These are phyloP conservation scores for Teleogryllus oceanicus DNA, from an alignment of 2,888 invertebrate species.

Conservation along the genomic window DNA sequence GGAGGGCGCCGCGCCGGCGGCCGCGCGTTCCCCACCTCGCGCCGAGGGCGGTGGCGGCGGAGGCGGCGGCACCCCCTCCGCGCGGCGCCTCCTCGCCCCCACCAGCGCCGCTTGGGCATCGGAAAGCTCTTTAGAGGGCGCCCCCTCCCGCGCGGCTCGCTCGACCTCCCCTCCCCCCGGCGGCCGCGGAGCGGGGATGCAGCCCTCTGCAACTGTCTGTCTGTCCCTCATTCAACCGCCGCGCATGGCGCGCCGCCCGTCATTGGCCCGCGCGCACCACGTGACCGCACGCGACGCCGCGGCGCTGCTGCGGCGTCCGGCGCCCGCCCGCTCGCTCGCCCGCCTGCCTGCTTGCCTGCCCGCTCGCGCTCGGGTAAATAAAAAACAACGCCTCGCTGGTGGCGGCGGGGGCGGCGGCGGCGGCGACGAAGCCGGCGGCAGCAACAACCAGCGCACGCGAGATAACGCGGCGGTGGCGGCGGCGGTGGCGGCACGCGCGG, in stretches of 20 bases:
- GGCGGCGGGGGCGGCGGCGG: constrained; percentile 29
- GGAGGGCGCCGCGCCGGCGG: neutral
- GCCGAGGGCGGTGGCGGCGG: too few relatives aligned
- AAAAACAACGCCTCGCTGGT: constrained; percentile 20
- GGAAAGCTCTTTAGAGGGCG: neutral
- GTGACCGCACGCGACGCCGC: constrained; percentile 39
- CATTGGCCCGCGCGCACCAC: constrained; percentile 46
- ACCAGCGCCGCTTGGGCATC: neutral
- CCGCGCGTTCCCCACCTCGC: too few relatives aligned
- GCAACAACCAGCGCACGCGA: constrained; percentile 22
- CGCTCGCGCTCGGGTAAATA: constrained; percentile 20
- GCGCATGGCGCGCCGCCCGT: constrained; percentile 35
- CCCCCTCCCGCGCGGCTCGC: neutral
- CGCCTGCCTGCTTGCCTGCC: constrained; percentile 21
- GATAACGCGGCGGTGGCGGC: constrained; percentile 23
- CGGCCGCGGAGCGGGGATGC: neutral
- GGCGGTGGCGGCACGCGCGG: neutral
- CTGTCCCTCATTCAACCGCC: constrained; percentile 2
- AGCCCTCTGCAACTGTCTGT: constrained; percentile 6
- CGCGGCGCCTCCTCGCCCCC: neutral
- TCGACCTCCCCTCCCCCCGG: neutral
- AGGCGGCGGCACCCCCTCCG: neutral
- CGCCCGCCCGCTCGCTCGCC: constrained; percentile 29
- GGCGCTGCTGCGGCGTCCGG: constrained; percentile 27
- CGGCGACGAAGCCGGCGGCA: constrained; percentile 21